Evolutionary conservation across 1,140 invertebrate species (phyloP).

Genomic region (Temnothorax nylanderi): DNA sequence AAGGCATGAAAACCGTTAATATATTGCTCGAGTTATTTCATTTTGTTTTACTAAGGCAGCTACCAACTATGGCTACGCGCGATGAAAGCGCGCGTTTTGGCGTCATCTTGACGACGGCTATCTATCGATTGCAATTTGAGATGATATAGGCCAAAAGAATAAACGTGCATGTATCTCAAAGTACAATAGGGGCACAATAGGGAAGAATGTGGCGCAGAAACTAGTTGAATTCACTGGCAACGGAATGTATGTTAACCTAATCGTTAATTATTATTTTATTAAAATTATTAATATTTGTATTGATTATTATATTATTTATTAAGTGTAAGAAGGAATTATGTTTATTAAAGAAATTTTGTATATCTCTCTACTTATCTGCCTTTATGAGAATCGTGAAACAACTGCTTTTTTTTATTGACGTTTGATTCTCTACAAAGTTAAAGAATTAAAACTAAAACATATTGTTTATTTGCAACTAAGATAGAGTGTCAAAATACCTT

Average conservation of each 20-base stretch:
- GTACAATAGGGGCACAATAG: neutral
- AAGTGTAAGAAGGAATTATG: too few relatives aligned
- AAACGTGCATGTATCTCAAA: constrained; percentile 55
- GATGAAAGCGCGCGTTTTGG: constrained; percentile 71
- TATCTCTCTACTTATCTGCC: too few relatives aligned
- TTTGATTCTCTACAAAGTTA: too few relatives aligned
- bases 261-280: neutral
- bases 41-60: neutral
- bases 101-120: constrained; percentile 78
- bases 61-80: constrained; percentile 34
- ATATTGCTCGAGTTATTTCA: constrained; percentile 42
- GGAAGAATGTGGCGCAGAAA: neutral
- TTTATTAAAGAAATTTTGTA: too few relatives aligned
- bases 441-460: neutral
- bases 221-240: neutral
- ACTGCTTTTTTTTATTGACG: too few relatives aligned
- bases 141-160: constrained; percentile 59
- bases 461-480: neutral
- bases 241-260: neutral
- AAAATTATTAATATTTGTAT: neutral
- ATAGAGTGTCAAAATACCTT: neutral
- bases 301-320: neutral
- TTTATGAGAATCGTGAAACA: too few relatives aligned
- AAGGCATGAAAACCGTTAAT: constrained; percentile 1
- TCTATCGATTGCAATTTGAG: constrained; percentile 81